Evolutionary conservation across 1,140 invertebrate species (phyloP), one percentile per base, ranked within the genome.

Genomic region (Lutraria rhynchaena): DNA sequence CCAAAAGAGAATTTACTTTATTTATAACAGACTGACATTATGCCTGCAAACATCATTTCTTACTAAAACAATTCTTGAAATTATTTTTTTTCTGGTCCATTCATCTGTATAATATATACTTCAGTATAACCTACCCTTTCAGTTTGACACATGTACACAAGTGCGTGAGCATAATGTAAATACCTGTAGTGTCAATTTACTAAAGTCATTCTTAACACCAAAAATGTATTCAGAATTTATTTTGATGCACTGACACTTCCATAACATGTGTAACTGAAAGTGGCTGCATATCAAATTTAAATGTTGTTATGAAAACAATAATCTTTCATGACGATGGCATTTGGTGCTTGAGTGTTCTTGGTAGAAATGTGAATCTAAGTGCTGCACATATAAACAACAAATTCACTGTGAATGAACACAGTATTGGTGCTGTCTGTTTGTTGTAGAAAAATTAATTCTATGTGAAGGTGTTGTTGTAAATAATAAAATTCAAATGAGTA

Each of bases 171-270:
- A 51, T 41, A 51, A 35, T 17, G 24, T 2, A 55, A 41, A 22
- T 22, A 29, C 29, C 27, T 33, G 1, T n/a, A 49, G 44, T 29
- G 49, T 27, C 35, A 19, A n/a, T 51, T 29, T 31, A 29, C 46
- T 44, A 13, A 13, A 22, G 17, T 27, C 24, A 22, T n/a, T 13
- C 53, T 29, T 53, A 29, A 7, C 9, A 22, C 9, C 17, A 57
- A n/a, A 41, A 55, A 74, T 35, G 55, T n/a, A 1, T 37, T 58
- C 9, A 69, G 13, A 11, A 46, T 53, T 74, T 19, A 71, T 29
- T n/a, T n/a, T n/a, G n/a, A n/a, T n/a, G n/a, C n/a, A n/a, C 33
- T 24, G n/a, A n/a, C n/a, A n/a, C n/a, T n/a, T n/a, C 19, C 19
- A 24, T 61, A 3, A 31, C 3, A 61, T 35, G 55, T 22, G 31